phyloP scores from a whole-genome alignment of 2,797 vertebrate genomes.

The Podarcis siculus region DNA sequence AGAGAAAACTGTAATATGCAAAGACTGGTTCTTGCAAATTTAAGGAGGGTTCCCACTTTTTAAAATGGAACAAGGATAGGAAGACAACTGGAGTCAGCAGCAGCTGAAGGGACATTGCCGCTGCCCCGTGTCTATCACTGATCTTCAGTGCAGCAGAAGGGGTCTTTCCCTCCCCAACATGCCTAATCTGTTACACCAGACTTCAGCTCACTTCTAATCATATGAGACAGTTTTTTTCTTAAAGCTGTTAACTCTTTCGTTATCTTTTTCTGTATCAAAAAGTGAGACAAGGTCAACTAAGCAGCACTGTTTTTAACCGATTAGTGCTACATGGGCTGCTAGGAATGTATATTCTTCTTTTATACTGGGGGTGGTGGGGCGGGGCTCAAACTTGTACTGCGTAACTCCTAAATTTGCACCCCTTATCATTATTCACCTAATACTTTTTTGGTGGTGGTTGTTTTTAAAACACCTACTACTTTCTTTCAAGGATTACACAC shows the following conservation, averaged over 20 bases:
- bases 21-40: no score
- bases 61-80: no score
- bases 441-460: neutral
- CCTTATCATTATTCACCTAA: neutral
- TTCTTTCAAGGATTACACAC: neutral
- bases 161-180: neutral
- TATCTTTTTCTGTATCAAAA: neutral
- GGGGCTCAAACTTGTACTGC: neutral
- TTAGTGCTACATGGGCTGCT: neutral
- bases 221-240: neutral
- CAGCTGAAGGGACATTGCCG: neutral
- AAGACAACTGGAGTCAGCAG: neutral
- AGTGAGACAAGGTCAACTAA: neutral
- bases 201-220: neutral
- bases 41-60: no score
- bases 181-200: slow-evolving; percentile 6
- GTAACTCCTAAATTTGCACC: neutral
- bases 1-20: no score
- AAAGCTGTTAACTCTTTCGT: neutral
- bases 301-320: neutral
- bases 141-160: neutral
- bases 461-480: neutral
- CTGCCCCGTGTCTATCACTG: neutral
- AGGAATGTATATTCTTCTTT: neutral
- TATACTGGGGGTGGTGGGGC: neutral